Conservation (phyloP, 1,140 invertebrate genomes). For the Myzus persicae region DNA sequence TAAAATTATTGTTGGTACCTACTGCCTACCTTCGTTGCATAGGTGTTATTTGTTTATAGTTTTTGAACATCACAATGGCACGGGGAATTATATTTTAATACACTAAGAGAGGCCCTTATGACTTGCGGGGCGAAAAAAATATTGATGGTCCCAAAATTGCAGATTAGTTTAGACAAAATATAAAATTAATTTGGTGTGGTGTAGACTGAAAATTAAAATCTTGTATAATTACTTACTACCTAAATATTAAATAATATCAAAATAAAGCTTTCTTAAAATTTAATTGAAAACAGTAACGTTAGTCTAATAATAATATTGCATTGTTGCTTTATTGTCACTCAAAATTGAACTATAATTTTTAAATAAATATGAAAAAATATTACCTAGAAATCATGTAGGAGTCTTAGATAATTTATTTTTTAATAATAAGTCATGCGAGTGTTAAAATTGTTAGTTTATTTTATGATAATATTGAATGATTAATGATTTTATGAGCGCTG, state of each 20-base stretch:
- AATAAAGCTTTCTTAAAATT: neutral
- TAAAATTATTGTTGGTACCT: neutral
- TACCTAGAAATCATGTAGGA: neutral
- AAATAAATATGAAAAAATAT: neutral
- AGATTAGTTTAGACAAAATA: neutral
- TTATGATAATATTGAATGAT: neutral
- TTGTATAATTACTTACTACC: neutral
- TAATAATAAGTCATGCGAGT: neutral
- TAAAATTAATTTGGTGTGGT: neutral
- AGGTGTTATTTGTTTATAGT: neutral
- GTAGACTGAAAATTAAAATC: neutral
- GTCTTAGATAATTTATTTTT: neutral
- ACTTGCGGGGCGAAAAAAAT: neutral
- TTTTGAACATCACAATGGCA: neutral
- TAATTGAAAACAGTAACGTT: neutral
- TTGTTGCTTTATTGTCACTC: neutral
- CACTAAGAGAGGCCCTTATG: too few species aligned
- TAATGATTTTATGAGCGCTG: accelerated
- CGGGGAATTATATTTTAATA: neutral
- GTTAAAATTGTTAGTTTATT: neutral
- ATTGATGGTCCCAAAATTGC: neutral
- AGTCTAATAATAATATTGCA: neutral
- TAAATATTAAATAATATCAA: neutral
- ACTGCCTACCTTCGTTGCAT: neutral
- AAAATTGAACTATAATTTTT: neutral